Percentiles rank a stretch among this genome's conserved stretches.
phyloP scores from a whole-genome alignment of 1,140 invertebrate genomes.

The Wiebesia pumilae region DNA sequence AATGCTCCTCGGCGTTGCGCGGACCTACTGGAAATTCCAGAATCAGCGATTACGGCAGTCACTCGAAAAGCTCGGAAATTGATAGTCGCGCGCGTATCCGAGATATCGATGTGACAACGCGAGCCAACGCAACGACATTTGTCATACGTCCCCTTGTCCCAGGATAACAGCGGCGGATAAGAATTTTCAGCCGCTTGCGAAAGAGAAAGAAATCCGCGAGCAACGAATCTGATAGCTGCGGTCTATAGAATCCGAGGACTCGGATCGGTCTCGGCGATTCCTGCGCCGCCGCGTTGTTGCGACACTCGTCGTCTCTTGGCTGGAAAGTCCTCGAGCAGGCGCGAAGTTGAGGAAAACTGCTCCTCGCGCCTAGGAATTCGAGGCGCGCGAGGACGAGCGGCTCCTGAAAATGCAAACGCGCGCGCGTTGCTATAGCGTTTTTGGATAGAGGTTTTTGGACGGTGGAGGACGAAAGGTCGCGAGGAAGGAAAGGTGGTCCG shows the following conservation, averaged over 20 bases:
- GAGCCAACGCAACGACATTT: too few species aligned
- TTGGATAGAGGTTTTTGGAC: background rate
- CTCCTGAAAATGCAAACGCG: background rate
- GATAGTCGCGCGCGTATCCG: background rate
- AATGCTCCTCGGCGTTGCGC: background rate
- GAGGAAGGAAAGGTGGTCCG: constrained; percentile 6
- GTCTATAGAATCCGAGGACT: background rate
- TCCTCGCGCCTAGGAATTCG: background rate
- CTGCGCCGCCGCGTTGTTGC: too few species aligned
- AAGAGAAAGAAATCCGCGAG: background rate
- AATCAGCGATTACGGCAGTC: background rate
- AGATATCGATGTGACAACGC: background rate
- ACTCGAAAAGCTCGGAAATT: background rate
- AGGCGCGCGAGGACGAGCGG: background rate
- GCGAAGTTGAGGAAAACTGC: too few species aligned
- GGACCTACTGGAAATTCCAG: background rate
- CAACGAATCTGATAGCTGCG: background rate
- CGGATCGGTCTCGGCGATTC: background rate
- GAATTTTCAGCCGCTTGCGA: background rate
- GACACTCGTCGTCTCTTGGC: too few species aligned
- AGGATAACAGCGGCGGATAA: background rate
- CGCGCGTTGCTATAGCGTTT: background rate
- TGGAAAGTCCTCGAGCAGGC: background rate
- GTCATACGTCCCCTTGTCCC: too few species aligned
- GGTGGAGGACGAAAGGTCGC: background rate